Evolutionary conservation across 2,888 invertebrate genomes (phyloP), one percentile per base, ranked within the genome.

Genomic region (Linyphia triangularis): DNA sequence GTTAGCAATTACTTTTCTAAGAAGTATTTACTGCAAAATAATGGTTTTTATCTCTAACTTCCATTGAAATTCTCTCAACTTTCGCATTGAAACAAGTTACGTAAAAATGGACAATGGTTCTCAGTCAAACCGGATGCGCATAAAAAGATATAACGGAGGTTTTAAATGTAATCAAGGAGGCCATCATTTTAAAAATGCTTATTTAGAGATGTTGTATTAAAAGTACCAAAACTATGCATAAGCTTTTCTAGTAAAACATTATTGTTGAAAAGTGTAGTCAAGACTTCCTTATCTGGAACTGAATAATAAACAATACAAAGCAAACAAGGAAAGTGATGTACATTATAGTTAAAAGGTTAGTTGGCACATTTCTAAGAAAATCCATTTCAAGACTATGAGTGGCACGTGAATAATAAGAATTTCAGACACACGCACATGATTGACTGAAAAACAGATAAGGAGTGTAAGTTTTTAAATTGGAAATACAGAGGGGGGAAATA

Each of bases 21-120:
- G n/a, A n/a, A n/a, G n/a, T n/a, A n/a, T n/a, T n/a, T n/a, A n/a
- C n/a, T n/a, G n/a, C n/a, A n/a, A n/a, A n/a, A 51, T 51, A 33
- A 6, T 6, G 9, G 9, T 6, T 33, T 33, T 6, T 9, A 33
- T 33, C 33, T 33, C n/a, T 51, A 13, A 51, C 51, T 16, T 51
- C n/a, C 3, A n/a, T 51, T n/a, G n/a, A n/a, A 51, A 51, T 10
- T 13, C n/a, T 0, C n/a, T 51, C 51, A n/a, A 51, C 5, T 9
- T n/a, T 5, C 13, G n/a, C 13, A 51, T 51, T n/a, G n/a, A 51
- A 51, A 43, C 16, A 22, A 26, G 37, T 70, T 70, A 16, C 24
- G 43, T 43, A 24, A 70, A 43, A 22, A 43, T 43, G 37, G 37
- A 70, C 70, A 70, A 70, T 70, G 70, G 43, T 28, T 24, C 43